Evolutionary conservation across 2,888 invertebrate genomes (phyloP).

Genomic region (Heteromurus nitidus): DNA sequence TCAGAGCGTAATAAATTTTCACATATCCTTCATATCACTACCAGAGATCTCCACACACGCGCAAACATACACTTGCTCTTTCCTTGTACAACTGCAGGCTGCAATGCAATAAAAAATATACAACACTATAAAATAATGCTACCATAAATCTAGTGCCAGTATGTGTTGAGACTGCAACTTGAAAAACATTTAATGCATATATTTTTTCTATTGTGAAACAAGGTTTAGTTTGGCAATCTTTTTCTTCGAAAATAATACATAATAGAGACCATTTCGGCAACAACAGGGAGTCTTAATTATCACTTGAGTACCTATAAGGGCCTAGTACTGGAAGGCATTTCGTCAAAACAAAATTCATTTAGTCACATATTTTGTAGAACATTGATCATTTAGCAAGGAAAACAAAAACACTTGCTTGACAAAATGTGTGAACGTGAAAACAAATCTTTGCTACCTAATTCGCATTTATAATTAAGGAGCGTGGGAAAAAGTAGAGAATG

Average conservation of each 20-base stretch:
- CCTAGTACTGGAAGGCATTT: constrained; percentile 41
- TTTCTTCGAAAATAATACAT: not conserved
- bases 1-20: constrained; percentile 63
- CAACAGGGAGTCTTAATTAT: constrained; percentile 49
- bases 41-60: not conserved
- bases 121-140: not conserved
- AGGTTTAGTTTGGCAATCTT: constrained; percentile 36
- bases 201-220: constrained; percentile 43
- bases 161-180: too few relatives aligned
- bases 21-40: constrained; percentile 50
- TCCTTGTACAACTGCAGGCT: not conserved
- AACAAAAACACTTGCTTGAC: constrained; percentile 33
- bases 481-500: too few relatives aligned
- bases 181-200: constrained; percentile 7
- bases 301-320: constrained; percentile 30
- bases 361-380: not conserved
- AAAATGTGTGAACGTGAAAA: constrained; percentile 34
- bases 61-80: too few relatives aligned
- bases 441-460: not conserved
- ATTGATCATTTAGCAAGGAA: constrained; percentile 25
- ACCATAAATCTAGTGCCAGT: too few relatives aligned
- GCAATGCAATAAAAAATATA: too few relatives aligned
- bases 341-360: not conserved
- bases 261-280: constrained; percentile 45
- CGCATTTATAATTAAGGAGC: constrained; percentile 1